Base-by-base conservation (phyloP, 2,113 vertebrate genomes). In the Psophia crepitans region DNA sequence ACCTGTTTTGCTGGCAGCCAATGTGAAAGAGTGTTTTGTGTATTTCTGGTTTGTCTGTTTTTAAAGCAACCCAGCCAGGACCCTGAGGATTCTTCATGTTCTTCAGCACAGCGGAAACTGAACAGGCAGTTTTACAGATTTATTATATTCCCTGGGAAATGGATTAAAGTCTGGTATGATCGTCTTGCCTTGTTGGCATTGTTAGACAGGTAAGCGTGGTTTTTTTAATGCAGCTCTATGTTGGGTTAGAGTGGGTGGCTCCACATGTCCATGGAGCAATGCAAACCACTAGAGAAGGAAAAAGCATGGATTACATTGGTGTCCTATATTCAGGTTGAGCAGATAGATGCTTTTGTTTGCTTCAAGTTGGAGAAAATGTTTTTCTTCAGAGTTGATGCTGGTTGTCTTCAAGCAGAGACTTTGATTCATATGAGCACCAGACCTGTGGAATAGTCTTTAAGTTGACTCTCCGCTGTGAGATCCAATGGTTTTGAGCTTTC, bases 81-180 rank as follows among this genome's bases (percentile, higher is more conserved):
- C 66, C 96, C 98, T 95, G 99, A 99, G 66, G 98, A 99, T 53
- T 99, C 98, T 4, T 99, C 98, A 1, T 98, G 98, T 95, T 99
- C 99, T 33, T 99, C 99, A 33, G 98, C 98, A 43, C 99, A 99
- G 64, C 98, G 98, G 88, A 99, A 98, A 77, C 98, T 99, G 24
- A 98, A 98, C 89, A 98, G 96, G 87, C 98, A 99, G 87, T 99
- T 99, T 96, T 99, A 99, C 97, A 99, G 99, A 97, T 98, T 99
- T 35, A 98, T 98, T 91, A 95, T 99, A 54, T 99, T 99, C 95
- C 99, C 99, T 48, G 99, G 99, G 73, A 99, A 99, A 96, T 99
- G 99, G 99, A 98, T 99, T 94, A 99, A 98, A 97, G 98, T 99
- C 97, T 98, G 99, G 98, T 99, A 99, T 11, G 99, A 99, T 96